phyloP scores from a whole-genome alignment of 92 coral and sea anemone species.

The Palythoa grandiflora region DNA sequence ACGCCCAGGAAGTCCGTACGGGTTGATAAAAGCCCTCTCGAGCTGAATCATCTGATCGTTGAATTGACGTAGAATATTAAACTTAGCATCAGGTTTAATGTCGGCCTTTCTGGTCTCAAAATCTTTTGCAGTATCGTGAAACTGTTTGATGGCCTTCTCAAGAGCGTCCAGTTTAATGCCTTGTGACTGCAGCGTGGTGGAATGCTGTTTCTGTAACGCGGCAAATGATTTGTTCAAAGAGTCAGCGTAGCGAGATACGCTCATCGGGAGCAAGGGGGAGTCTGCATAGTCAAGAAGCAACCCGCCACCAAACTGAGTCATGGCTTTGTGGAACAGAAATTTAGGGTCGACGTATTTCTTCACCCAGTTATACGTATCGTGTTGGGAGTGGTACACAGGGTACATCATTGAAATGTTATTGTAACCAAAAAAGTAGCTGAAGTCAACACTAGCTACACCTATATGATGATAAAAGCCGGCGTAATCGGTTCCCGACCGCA shows the following conservation, averaged over 20 bases:
- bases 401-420: conserved; percentile 55
- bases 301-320: conserved; percentile 68
- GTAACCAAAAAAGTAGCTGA: conserved; percentile 64
- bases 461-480: conserved; percentile 73
- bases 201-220: background rate
- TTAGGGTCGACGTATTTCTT: conserved; percentile 71
- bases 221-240: background rate
- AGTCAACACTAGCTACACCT: conserved; percentile 73
- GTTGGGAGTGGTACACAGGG: conserved; percentile 82
- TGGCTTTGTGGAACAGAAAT: conserved; percentile 66
- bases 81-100: conserved; percentile 33
- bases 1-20: conserved; percentile 86
- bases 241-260: conserved; percentile 1
- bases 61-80: too few species aligned
- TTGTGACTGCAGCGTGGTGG: background rate
- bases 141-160: background rate
- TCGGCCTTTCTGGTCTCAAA: background rate
- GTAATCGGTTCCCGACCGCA: conserved; percentile 73
- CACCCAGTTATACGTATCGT: conserved; percentile 78
- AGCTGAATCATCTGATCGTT: conserved; percentile 73
- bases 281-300: conserved; percentile 67
- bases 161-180: background rate
- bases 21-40: conserved; percentile 79
- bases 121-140: background rate
- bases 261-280: conserved; percentile 13